Percentiles rank a stretch among this genome's conserved stretches.
Evolutionary conservation across 2,113 vertebrate species (phyloP).

Genomic region (Reinhardtius hippoglossoides): DNA sequence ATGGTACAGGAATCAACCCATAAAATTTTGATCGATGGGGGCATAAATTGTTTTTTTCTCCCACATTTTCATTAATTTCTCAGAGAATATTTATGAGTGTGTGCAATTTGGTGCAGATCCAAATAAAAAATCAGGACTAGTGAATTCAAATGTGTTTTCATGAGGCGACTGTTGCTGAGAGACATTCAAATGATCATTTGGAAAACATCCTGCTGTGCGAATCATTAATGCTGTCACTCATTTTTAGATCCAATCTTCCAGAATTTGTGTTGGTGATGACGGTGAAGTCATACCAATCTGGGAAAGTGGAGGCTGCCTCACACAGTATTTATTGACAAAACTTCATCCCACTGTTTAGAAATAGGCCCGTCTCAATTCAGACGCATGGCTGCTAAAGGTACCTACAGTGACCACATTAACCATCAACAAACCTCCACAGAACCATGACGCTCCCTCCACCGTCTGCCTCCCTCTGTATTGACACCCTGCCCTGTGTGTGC

Average conservation of each 20-base stretch:
- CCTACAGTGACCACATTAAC: constrained; percentile 7
- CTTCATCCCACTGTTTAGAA: background rate
- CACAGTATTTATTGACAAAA: background rate
- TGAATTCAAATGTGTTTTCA: too few species aligned
- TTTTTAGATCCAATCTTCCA: background rate
- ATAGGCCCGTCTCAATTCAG: background rate
- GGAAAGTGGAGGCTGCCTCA: background rate
- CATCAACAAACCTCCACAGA: constrained; percentile 28
- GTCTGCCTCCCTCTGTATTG: constrained; percentile 41
- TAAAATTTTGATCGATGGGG: too few species aligned
- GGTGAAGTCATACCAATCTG: constrained; percentile 7
- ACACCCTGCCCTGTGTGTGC: constrained; percentile 39
- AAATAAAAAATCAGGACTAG: too few species aligned
- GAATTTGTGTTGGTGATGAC: background rate
- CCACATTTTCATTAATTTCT: too few species aligned
- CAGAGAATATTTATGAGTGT: too few species aligned
- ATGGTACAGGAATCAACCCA: too few species aligned
- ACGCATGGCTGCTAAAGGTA: background rate
- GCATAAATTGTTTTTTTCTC: too few species aligned
- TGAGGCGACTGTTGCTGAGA: too few species aligned
- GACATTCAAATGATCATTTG: too few species aligned
- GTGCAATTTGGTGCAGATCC: too few species aligned
- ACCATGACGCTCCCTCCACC: background rate
- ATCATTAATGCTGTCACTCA: too few species aligned
- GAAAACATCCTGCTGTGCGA: too few species aligned